Percentiles rank a stretch among this genome's conserved stretches.
phyloP scores from a whole-genome alignment of 30 jellyfish, hydroid and myxozoan species.

The Pelagia noctiluca region DNA sequence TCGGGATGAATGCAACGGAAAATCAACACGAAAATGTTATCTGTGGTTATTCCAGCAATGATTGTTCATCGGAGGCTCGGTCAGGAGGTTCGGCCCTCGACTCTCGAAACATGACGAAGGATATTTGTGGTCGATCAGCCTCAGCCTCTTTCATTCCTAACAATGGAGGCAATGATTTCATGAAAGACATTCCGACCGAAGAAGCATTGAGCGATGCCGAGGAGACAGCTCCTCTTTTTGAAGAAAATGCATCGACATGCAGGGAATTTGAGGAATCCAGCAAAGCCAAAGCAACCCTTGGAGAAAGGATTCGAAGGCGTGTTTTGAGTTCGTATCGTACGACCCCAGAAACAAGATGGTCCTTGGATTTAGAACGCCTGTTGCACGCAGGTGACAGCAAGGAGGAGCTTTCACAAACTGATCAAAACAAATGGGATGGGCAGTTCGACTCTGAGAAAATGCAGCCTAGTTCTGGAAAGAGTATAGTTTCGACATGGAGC shows the following conservation, averaged over 20 bases:
- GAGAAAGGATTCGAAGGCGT: constrained; percentile 58
- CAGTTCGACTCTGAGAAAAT: constrained; percentile 18
- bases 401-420: constrained; percentile 14
- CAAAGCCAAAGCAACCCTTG: not conserved
- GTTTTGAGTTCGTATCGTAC: constrained; percentile 37
- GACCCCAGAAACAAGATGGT: constrained; percentile 72
- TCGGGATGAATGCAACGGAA: too few species aligned
- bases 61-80: not conserved
- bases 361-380: constrained; percentile 65
- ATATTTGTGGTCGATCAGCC: not conserved
- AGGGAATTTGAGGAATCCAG: constrained; percentile 40
- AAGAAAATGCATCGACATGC: constrained; percentile 21
- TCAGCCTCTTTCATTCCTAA: not conserved
- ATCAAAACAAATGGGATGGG: constrained; percentile 61
- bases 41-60: constrained; percentile 7
- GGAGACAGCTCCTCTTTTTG: constrained; percentile 27
- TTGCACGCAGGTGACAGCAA: constrained; percentile 61
- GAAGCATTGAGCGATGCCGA: constrained; percentile 10
- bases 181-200: not conserved
- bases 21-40: not conserved
- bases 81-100: not conserved
- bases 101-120: not conserved
- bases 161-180: constrained; percentile 22
- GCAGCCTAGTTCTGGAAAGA: constrained; percentile 5
- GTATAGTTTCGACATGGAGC: constrained; percentile 63